These are phyloP conservation scores for Ptychodera flava DNA, from an alignment of 35 echinoderm and acorn worm genomes.

Conservation along the genomic window DNA sequence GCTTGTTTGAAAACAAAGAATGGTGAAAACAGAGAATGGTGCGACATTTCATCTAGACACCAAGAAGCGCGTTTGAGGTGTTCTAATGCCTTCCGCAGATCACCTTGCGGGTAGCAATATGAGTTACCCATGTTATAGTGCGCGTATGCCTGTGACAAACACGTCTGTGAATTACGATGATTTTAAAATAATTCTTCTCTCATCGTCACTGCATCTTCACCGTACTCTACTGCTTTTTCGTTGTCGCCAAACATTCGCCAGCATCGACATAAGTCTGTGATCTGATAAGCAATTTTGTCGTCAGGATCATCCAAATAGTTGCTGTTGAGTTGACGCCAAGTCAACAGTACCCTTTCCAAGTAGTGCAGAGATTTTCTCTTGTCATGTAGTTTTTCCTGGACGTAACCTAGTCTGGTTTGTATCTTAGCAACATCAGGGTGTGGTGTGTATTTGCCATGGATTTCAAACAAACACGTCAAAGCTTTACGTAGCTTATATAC, in stretches of 20 bases:
- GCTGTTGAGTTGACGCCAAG: not conserved
- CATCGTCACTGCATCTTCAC: not conserved
- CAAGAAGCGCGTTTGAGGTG: not conserved
- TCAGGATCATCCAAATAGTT: not conserved
- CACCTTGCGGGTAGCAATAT: not conserved
- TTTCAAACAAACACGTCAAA: not conserved
- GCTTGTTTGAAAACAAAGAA: not conserved
- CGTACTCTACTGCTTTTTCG: not conserved
- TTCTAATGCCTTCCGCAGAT: not conserved
- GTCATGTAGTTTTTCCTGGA: not conserved
- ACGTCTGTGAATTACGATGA: not conserved
- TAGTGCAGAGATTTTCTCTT: not conserved
- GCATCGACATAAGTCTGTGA: not conserved
- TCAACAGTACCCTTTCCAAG: not conserved
- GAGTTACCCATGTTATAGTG: not conserved
- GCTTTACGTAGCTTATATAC: not conserved
- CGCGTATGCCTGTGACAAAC: not conserved
- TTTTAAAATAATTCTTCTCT: not conserved
- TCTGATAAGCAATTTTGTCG: not conserved
- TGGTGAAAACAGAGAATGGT: too few relatives aligned
- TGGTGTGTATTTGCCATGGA: not conserved
- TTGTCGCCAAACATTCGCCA: not conserved
- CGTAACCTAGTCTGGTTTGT: not conserved
- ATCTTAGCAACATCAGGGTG: not conserved
- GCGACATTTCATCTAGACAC: not conserved